Percentiles rank a stretch among this genome's conserved stretches.
These are phyloP conservation scores for Rutilus rutilus DNA, from an alignment of 2,113 vertebrate species.

Conservation along the genomic window DNA sequence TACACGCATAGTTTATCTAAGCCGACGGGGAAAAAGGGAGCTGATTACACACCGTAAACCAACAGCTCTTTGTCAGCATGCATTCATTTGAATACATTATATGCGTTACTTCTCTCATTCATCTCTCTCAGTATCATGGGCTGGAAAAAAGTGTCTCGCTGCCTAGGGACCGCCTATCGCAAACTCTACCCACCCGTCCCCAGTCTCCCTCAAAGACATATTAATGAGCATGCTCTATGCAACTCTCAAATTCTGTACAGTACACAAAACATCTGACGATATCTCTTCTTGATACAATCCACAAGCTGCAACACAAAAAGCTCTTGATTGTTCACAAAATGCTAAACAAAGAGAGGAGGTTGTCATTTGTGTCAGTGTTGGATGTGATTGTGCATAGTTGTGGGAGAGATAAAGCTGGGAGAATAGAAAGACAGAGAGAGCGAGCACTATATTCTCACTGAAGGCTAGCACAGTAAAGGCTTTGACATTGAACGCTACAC, in stretches of 20 bases:
- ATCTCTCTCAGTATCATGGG: constrained; percentile 29
- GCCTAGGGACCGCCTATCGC: constrained; percentile 45
- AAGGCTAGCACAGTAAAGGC: neutral
- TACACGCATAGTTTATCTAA: constrained; percentile 51
- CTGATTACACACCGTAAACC: constrained; percentile 54
- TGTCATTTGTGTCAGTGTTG: constrained; percentile 27
- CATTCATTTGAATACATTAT: constrained; percentile 61
- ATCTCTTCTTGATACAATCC: constrained; percentile 40
- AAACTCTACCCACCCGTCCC: constrained; percentile 21
- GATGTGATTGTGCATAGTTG: constrained; percentile 22
- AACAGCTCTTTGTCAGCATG: constrained; percentile 50
- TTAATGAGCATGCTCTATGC: constrained; percentile 33
- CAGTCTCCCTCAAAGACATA: constrained; percentile 18
- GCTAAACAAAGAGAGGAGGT: constrained; percentile 33
- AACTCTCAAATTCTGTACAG: constrained; percentile 35
- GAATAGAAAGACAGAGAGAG: neutral
- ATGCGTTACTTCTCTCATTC: constrained; percentile 51
- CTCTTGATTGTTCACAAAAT: constrained; percentile 45
- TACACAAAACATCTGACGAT: constrained; percentile 39
- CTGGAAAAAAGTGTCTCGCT: constrained; percentile 31
- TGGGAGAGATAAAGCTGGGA: constrained; percentile 12
- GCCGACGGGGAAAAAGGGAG: constrained; percentile 28
- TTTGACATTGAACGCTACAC: constrained; percentile 3
- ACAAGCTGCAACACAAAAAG: constrained; percentile 25
- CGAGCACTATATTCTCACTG: neutral